A percentile compares a stretch with the other conserved stretches of the same genome.
Evolutionary conservation across 2,113 vertebrate genomes (phyloP).

Genomic region (Nycticorax nycticorax): DNA sequence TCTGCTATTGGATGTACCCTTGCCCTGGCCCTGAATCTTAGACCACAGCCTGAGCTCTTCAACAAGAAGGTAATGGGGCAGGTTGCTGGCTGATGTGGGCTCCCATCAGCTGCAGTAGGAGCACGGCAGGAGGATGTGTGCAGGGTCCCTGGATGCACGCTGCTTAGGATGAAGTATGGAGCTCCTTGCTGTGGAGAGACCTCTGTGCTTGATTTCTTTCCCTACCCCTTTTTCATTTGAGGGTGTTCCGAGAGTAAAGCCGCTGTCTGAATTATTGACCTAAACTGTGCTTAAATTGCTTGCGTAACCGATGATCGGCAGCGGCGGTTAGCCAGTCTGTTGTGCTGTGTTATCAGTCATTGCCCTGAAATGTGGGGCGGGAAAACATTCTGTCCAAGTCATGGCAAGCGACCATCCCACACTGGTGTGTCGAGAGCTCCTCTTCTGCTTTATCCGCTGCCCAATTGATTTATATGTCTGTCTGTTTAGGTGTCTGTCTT

Average conservation of each 20-base stretch:
- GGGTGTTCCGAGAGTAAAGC: neutral
- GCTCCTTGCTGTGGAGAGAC: neutral
- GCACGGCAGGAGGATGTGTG: neutral
- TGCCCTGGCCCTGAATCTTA: neutral
- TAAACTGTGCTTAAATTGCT: neutral
- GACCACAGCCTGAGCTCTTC: neutral
- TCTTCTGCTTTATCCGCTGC: neutral
- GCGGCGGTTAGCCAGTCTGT: neutral
- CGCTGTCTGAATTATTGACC: neutral
- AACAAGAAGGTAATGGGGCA: neutral
- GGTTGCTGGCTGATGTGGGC: neutral
- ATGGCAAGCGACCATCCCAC: neutral
- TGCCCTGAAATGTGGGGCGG: neutral
- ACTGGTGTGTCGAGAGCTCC: neutral
- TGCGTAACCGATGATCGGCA: neutral
- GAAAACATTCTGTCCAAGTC: neutral
- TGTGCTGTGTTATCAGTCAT: neutral
- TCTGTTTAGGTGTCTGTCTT: neutral
- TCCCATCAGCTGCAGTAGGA: neutral
- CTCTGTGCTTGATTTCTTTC: neutral
- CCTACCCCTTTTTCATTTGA: neutral
- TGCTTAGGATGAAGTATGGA: neutral
- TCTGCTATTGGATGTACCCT: neutral
- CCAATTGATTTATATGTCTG: neutral
- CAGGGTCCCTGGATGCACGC: neutral